phyloP scores from a whole-genome alignment of 1,140 invertebrate species.

The Nymphalis io region DNA sequence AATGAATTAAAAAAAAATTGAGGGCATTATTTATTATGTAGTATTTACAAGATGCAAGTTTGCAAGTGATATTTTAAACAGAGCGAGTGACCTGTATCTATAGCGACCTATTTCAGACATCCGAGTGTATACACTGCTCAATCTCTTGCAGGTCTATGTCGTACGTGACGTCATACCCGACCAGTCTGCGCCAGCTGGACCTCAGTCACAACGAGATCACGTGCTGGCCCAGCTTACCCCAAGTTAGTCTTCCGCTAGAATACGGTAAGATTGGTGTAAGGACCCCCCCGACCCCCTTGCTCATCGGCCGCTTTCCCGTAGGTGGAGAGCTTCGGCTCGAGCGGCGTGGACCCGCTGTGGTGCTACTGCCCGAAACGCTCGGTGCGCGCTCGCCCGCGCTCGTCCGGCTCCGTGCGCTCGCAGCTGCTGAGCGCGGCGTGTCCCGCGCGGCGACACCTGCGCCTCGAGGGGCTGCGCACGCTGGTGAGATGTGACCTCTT shows the following conservation, averaged over 20 bases:
- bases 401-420: slow-evolving; percentile 82
- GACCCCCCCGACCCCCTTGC: no score
- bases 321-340: slow-evolving; percentile 66
- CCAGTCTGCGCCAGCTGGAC: slow-evolving; percentile 93
- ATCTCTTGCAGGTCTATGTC: slow-evolving; percentile 86
- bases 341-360: slow-evolving; percentile 71
- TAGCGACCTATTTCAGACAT: no score
- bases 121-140: background rate
- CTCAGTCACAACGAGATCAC: slow-evolving; percentile 95
- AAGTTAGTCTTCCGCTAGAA: no score
- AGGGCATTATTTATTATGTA: no score
- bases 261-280: no score
- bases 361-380: slow-evolving; percentile 82
- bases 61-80: no score
- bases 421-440: slow-evolving; percentile 91
- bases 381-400: slow-evolving; percentile 64
- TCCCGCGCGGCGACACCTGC: slow-evolving; percentile 89
- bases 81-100: no score
- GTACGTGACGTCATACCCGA: slow-evolving; percentile 94
- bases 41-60: no score
- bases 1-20: no score
- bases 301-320: slow-evolving; percentile 35
- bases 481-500: slow-evolving; percentile 71
- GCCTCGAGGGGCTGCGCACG: slow-evolving; percentile 90
- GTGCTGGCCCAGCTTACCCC: slow-evolving; percentile 92